Conservation (phyloP, 1,140 invertebrate species). For the Drosophila oshimai region DNA sequence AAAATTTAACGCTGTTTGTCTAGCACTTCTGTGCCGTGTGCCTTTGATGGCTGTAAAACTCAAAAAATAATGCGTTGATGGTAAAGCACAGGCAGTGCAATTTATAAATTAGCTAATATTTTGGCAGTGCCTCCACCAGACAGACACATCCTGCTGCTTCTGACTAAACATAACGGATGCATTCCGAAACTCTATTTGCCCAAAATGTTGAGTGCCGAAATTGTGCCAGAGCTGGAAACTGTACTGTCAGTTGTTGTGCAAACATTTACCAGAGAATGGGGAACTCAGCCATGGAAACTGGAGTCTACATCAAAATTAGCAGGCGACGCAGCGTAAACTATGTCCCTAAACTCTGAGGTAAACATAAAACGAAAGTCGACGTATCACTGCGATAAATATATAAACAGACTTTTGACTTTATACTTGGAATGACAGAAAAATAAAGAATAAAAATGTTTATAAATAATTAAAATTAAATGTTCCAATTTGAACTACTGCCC, state of each 20-base stretch:
- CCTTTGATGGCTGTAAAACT: conserved; percentile 38
- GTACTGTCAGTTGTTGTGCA: conserved; percentile 38
- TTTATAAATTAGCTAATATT: conserved; percentile 75
- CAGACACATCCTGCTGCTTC: not conserved
- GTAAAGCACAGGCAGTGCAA: conserved; percentile 22
- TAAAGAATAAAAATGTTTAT: not conserved
- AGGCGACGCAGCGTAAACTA: conserved; percentile 40
- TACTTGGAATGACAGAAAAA: not conserved
- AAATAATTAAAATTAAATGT: not conserved
- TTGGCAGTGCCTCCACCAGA: conserved; percentile 19
- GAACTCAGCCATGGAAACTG: not conserved
- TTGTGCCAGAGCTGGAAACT: conserved; percentile 8
- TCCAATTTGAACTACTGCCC: not conserved
- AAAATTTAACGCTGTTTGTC: conserved; percentile 38
- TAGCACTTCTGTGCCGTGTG: conserved; percentile 27
- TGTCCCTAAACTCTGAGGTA: conserved; percentile 35
- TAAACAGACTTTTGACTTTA: not conserved
- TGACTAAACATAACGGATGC: conserved; percentile 24
- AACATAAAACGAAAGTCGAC: conserved; percentile 17
- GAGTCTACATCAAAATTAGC: conserved; percentile 45
- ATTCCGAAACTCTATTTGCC: conserved; percentile 50
- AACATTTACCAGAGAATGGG: conserved; percentile 36
- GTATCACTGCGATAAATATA: conserved; percentile 2
- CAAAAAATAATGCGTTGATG: not conserved
- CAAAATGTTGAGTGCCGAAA: conserved; percentile 37